A percentile compares a stretch with the other conserved stretches of the same genome.
phyloP scores from a whole-genome alignment of 1,140 invertebrate species.

The Hycleus cichorii region DNA sequence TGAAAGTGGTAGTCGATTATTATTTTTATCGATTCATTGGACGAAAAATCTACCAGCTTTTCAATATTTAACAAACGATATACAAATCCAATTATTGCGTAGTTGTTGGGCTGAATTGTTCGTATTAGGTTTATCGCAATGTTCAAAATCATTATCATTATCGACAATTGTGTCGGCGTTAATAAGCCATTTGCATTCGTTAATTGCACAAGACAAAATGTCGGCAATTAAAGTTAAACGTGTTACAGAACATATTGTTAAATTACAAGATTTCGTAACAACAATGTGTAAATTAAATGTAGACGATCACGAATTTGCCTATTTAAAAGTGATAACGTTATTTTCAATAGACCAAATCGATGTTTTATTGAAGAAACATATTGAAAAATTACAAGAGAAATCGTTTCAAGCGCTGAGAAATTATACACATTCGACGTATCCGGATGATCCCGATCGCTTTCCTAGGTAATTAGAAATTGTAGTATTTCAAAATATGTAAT shows the following conservation, averaged over 20 bases:
- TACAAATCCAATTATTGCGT: slow-evolving; percentile 75
- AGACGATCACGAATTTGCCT: slow-evolving; percentile 79
- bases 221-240: slow-evolving; percentile 64
- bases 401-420: slow-evolving; percentile 62
- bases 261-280: slow-evolving; percentile 76
- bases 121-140: slow-evolving; percentile 85
- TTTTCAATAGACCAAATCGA: slow-evolving; percentile 57
- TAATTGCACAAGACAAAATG: slow-evolving; percentile 64
- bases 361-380: slow-evolving; percentile 26
- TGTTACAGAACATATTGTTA: slow-evolving; percentile 74
- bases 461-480: slow-evolving; percentile 42
- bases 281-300: slow-evolving; percentile 67
- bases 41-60: slow-evolving; percentile 76
- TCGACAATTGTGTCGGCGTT: slow-evolving; percentile 77
- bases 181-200: slow-evolving; percentile 59
- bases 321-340: slow-evolving; percentile 79
- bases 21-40: slow-evolving; percentile 87
- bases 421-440: slow-evolving; percentile 46
- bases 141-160: slow-evolving; percentile 70
- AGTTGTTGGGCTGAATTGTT: slow-evolving; percentile 92
- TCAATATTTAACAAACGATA: slow-evolving; percentile 55
- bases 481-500: background rate
- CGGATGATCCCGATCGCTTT: slow-evolving; percentile 52
- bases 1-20: slow-evolving; percentile 80
- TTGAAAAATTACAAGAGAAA: slow-evolving; percentile 66